Conservation (phyloP, 2,888 invertebrate genomes). For the Chrysolina haemoptera region DNA sequence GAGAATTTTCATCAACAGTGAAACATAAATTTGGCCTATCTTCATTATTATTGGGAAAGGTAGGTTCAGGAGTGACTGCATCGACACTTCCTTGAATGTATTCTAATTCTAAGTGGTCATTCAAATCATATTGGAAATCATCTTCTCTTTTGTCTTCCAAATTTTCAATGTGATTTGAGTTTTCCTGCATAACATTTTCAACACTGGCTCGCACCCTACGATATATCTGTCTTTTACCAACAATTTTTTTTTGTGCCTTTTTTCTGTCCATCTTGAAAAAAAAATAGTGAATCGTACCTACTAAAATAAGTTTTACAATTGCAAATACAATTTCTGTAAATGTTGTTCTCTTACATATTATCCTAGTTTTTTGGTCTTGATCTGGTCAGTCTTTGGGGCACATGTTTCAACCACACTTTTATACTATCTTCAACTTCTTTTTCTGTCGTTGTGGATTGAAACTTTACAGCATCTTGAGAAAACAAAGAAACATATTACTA, state of each 20-base stretch:
- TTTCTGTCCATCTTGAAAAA: constrained; percentile 22
- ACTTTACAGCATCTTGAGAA: constrained; percentile 23
- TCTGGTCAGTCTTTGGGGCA: not conserved
- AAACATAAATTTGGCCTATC: not conserved
- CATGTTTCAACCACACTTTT: constrained; percentile 19
- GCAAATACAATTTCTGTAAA: too few relatives aligned
- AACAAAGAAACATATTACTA: not conserved
- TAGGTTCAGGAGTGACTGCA: not conserved
- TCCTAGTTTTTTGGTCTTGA: not conserved
- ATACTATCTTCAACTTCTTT: constrained; percentile 9
- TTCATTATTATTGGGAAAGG: constrained; percentile 6
- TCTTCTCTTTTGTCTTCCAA: not conserved
- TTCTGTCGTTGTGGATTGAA: not conserved
- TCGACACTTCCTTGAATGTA: not conserved
- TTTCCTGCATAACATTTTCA: constrained; percentile 11
- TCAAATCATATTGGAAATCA: not conserved
- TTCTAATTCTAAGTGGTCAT: not conserved
- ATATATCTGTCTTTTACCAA: constrained; percentile 23
- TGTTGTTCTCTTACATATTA: not conserved
- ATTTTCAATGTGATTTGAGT: too few relatives aligned
- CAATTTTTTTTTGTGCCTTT: not conserved
- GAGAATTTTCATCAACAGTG: not conserved
- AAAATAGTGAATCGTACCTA: constrained; percentile 6
- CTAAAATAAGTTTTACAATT: too few relatives aligned
- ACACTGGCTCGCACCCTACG: constrained; percentile 16